Conservation (phyloP, 2,113 vertebrate genomes). For the Spizaetus ornatus region DNA sequence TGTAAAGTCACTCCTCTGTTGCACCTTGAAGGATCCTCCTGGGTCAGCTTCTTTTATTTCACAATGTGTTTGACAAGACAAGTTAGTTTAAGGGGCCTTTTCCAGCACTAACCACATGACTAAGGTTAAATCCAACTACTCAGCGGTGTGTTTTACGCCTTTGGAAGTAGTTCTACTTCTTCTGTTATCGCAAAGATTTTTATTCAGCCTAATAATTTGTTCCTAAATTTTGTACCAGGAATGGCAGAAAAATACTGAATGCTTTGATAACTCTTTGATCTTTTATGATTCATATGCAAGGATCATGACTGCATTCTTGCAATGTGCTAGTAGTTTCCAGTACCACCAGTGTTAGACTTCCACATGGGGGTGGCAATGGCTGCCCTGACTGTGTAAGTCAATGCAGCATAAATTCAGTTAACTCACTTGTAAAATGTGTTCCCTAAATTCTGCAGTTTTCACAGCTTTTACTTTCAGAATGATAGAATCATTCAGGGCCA, state of each 20-base stretch:
- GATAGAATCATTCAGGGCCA: neutral
- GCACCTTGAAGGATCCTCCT: constrained; percentile 3
- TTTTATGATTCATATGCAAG: neutral
- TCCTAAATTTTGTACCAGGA: neutral
- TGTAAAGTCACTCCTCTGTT: constrained; percentile 10
- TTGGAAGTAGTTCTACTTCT: neutral
- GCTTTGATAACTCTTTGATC: neutral
- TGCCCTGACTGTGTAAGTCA: neutral
- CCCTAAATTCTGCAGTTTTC: neutral
- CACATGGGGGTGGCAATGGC: neutral
- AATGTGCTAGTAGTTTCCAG: neutral
- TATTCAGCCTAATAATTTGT: neutral
- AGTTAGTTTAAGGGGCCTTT: constrained; percentile 25
- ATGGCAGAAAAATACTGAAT: neutral
- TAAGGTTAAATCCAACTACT: neutral
- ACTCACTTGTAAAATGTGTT: neutral
- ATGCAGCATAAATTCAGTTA: neutral
- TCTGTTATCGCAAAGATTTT: neutral
- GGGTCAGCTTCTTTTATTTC: constrained; percentile 13
- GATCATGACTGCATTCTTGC: neutral
- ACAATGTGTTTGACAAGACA: neutral
- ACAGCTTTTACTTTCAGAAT: neutral
- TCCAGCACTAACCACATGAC: neutral
- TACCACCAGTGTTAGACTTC: neutral
- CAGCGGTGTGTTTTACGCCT: neutral